Base-by-base conservation (phyloP, 1,140 invertebrate species). In the Drosophila obscura region DNA sequence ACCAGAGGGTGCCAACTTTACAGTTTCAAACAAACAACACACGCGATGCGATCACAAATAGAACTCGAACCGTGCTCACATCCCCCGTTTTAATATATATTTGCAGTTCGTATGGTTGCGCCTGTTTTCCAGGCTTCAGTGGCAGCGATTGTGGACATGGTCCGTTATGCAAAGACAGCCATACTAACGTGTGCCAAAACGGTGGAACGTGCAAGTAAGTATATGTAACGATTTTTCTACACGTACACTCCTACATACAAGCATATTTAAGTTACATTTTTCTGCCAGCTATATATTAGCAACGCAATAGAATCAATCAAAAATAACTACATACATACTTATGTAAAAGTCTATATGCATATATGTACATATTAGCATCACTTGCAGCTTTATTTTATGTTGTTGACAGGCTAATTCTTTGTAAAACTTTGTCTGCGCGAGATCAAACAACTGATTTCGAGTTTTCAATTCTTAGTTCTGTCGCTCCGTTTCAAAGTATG, bases 141-240 rank as follows among this genome's bases (percentile, higher is more conserved):
- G 96, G 96, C 0, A 90, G 92, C 16, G 94, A 94, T 82, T 97
- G 96, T 85, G 94, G 95, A 8, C 93, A 94, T 68, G 96, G 96
- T 5, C 95, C 95, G 0, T 93, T 96, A 44, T 97, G 96, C 88
- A 93, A 93, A 39, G 92, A 93, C 51, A 93, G 94, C 48, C 93
- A 93, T 41, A 93, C 93, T 58, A 94, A 94, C 68, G 93, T 95
- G 73, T 96, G 96, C 90, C 94, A 94, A 92, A 96, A 96, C 83
- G 95, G 94, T 43, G 96, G 95, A 65, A 94, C 93, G 43, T 97
- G 96, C 94, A 95, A 95, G 96, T 96, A 94, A 93, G 92, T 92
- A 69, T 19, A 52, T 56, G 2, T 7, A 16, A 7, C 28, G 28
- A 28, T 8, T 28, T 28, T 28, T 28, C 31, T 19, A 24, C 9